Conservation (phyloP, 2,113 vertebrate species). For the Cinclus mexicanus region DNA sequence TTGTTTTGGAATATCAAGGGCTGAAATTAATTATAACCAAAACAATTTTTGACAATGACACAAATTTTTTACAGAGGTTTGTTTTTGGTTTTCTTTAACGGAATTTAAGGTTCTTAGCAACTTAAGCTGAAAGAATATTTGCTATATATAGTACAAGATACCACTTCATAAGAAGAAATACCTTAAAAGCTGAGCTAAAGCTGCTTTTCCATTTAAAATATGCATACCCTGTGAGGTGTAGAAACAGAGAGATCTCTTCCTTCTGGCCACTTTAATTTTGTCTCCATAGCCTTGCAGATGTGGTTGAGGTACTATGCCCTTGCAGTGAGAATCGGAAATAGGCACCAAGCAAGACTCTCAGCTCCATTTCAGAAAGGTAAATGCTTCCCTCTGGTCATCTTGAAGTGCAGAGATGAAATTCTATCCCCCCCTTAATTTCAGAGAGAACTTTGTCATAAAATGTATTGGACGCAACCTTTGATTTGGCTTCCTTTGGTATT, state of each 20-base stretch:
- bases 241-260: not conserved
- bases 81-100: not conserved
- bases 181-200: not conserved
- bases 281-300: not conserved
- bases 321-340: not conserved
- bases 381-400: not conserved
- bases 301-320: not conserved
- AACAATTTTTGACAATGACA: not conserved
- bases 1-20: not conserved
- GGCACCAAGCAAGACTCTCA: not conserved
- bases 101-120: not conserved
- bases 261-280: conserved; percentile 9
- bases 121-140: not conserved
- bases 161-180: not conserved
- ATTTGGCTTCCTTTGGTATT: not conserved
- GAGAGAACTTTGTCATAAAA: not conserved
- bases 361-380: conserved; percentile 13
- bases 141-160: not conserved
- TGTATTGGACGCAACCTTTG: not conserved
- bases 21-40: not conserved
- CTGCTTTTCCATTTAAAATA: not conserved
- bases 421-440: not conserved
- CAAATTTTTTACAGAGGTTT: not conserved
- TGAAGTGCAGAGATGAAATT: not conserved
- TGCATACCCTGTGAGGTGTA: not conserved